Evolutionary conservation across 2,797 vertebrate species (phyloP), one percentile per base, ranked within the genome.

Genomic region (Pagetopsis macropterus): DNA sequence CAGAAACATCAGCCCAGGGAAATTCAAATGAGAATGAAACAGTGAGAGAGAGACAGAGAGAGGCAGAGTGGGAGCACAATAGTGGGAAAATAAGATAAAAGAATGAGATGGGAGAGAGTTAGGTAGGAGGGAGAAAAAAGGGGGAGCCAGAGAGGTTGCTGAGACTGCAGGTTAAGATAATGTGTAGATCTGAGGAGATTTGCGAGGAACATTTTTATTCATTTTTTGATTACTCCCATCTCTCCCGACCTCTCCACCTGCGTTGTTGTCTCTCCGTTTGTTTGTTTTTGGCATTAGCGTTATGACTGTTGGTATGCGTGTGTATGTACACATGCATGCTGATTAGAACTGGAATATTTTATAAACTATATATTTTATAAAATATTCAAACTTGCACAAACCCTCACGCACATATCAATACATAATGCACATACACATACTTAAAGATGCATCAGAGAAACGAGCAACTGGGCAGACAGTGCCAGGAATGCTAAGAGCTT

Each of bases 1-100:
- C 96, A 97, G 96, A 98, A 98, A 97, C 96, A 95, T 95, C 93
- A 96, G 95, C 96, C 95, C 94, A 95, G 94, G 95, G 93, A 96
- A 96, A 96, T 97, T 96, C 93, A 97, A 97, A 97, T 97, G 89
- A 94, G 92, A 83, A 87, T 91, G 90, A 95, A 92, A 91, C 72
- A 54, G 85, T 88, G 85, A 90, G 85, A 87, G 81, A 86, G 71
- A 87, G 71, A 81, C 68, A 87, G 61, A 84, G 75, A 80, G 70
- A 84, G 84, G 58, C 84, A 8, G 13, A 51, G 75, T 76, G 72
- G 83, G 80, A 86, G 94, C 92, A 96, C 94, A 89, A 94, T 94
- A 93, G 91, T 91, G 91, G 95, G 90, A 95, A 94, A 95, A 94
- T 88, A 84, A 90, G 88, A 88, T 91, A 87, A 89, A 91, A 91